phyloP scores from a whole-genome alignment of 2,888 invertebrate species.

The Sialis fuliginosa region DNA sequence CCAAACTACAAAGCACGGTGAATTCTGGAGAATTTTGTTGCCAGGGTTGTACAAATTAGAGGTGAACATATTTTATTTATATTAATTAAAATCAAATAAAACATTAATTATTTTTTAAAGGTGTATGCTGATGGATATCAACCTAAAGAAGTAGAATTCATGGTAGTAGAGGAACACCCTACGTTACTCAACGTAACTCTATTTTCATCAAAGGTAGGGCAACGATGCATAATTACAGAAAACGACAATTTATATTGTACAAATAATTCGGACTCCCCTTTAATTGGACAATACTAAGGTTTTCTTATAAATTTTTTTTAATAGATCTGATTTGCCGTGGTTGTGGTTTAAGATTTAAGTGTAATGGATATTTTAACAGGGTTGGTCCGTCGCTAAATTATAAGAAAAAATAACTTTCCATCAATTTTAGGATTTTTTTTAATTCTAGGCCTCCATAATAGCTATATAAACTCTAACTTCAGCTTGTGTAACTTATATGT shows the following conservation, averaged over 20 bases:
- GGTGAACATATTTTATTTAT: conserved; percentile 28
- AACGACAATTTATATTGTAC: too few species aligned
- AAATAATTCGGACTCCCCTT: too few species aligned
- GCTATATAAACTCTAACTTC: too few species aligned
- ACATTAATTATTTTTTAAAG: conserved; percentile 25
- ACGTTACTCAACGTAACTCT: conserved; percentile 71
- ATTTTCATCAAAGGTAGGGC: conserved; percentile 53
- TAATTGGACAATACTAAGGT: too few species aligned
- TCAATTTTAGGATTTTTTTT: too few species aligned
- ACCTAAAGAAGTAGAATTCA: conserved; percentile 70
- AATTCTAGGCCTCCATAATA: too few species aligned
- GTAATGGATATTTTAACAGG: too few species aligned
- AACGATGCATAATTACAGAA: too few species aligned
- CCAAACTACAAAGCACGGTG: conserved; percentile 77
- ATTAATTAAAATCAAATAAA: conserved; percentile 4
- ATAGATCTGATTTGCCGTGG: neutral
- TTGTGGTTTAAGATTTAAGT: too few species aligned
- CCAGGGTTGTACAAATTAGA: conserved; percentile 75
- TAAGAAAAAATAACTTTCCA: too few species aligned
- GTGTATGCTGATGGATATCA: conserved; percentile 70
- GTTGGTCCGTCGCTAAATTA: too few species aligned
- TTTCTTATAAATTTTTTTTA: neutral
- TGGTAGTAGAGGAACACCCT: conserved; percentile 71
- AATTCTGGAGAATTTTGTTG: conserved; percentile 82
- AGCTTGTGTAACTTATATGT: too few species aligned